A percentile compares a stretch with the other conserved stretches of the same genome.
Evolutionary conservation across 2,113 vertebrate species (phyloP).

Genomic region (Thunnus maccoyii): DNA sequence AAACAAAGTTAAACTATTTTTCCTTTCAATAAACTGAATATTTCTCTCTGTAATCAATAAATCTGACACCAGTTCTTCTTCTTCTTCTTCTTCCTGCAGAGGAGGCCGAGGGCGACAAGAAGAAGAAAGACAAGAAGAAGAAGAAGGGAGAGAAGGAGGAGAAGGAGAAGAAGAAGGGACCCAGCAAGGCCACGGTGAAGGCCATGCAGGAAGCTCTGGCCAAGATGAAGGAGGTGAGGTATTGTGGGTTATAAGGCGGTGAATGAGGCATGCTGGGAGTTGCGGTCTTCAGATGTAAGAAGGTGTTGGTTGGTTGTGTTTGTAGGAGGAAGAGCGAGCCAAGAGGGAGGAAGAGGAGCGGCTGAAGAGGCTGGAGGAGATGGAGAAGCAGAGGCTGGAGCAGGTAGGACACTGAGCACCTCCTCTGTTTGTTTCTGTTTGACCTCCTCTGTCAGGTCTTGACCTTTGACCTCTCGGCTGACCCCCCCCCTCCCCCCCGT

Average conservation of each 20-base stretch:
- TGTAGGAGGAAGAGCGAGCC: constrained; percentile 91
- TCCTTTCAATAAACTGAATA: too few species aligned
- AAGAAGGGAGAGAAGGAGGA: constrained; percentile 89
- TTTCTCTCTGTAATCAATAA: too few species aligned
- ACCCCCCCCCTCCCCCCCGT: too few species aligned
- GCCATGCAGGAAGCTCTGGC: constrained; percentile 98
- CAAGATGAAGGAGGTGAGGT: constrained; percentile 90
- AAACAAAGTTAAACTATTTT: too few species aligned
- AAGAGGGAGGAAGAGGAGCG: constrained; percentile 94
- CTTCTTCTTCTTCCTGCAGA: constrained; percentile 52
- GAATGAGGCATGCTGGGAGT: fast-evolving
- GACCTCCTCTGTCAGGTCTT: background rate
- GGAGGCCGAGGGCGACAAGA: constrained; percentile 94
- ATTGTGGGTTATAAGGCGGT: constrained; percentile 26
- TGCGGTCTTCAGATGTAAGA: background rate
- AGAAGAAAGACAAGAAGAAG: constrained; percentile 98
- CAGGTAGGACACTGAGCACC: constrained; percentile 84
- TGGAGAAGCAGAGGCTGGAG: constrained; percentile 92
- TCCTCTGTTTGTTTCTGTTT: background rate
- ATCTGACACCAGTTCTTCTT: background rate
- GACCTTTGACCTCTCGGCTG: constrained; percentile 3
- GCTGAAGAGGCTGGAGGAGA: constrained; percentile 89
- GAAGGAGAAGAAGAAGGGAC: constrained; percentile 98
- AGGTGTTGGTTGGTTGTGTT: background rate
- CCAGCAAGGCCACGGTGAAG: constrained; percentile 96